Percentiles rank a stretch among this genome's conserved stretches.
Conservation (phyloP, 2,113 vertebrate genomes). For the Lasiurus borealis region DNA sequence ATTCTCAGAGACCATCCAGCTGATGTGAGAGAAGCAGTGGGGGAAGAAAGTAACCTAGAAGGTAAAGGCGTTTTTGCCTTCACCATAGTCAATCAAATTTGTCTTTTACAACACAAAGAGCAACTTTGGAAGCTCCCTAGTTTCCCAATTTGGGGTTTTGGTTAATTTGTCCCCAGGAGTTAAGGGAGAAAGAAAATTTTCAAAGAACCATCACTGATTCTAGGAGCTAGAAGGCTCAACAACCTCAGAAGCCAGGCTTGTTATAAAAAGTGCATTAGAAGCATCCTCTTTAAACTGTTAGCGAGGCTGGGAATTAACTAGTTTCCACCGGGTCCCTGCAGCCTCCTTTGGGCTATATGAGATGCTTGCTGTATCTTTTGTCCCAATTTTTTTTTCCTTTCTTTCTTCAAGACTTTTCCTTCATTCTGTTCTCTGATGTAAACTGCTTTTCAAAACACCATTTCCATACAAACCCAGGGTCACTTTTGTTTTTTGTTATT, state of each 20-base stretch:
- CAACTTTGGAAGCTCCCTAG: constrained; percentile 16
- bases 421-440: constrained; percentile 66
- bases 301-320: constrained; percentile 45
- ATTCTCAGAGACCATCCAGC: constrained; percentile 49
- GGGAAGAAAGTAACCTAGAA: constrained; percentile 27
- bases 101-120: constrained; percentile 3
- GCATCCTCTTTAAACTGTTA: not conserved
- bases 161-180: constrained; percentile 44
- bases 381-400: constrained; percentile 62
- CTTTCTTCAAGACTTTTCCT: constrained; percentile 44
- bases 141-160: constrained; percentile 33
- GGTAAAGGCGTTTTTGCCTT: not conserved
- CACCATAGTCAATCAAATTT: not conserved
- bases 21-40: not conserved
- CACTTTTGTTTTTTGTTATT: constrained; percentile 56
- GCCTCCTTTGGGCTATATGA: constrained; percentile 63
- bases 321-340: constrained; percentile 24
- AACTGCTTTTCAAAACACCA: constrained; percentile 55
- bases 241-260: constrained; percentile 42
- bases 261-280: constrained; percentile 18
- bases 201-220: constrained; percentile 62
- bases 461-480: constrained; percentile 46
- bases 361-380: constrained; percentile 33
- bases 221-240: not conserved
- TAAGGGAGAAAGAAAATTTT: constrained; percentile 18